Evolutionary conservation across 1,140 invertebrate species (phyloP), one percentile per base, ranked within the genome.

Genomic region (Cotesia typhae): DNA sequence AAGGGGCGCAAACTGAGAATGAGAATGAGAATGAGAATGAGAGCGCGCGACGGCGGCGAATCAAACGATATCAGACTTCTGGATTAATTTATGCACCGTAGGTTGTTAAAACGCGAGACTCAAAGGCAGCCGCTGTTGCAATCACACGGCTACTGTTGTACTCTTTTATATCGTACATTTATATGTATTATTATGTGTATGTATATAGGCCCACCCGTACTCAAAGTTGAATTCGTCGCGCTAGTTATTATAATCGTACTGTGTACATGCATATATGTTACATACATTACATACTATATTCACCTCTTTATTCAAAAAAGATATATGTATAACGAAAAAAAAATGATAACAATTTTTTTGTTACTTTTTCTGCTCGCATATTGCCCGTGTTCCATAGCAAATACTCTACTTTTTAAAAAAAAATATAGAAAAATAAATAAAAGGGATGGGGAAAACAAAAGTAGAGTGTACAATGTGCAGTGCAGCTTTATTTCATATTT

Each of bases 11-110:
- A 38, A 55, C 37, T 63, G 71, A 74, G 76, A 17, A 53, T 51
- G 67, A 28, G 76, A 17, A 53, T 51, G 67, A 28, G 76, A 17
- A 53, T 51, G 67, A 28, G 14, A 12, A 38, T 71, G 67, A 4
- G 61, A 63, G 74, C 66, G 74, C 76, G 74, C 73, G 78, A 71
- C 81, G 81, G 82, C 82, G 83, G 84, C 82, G 81, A 85, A 87
- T 87, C 84, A 85, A 87, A 85, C 85, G 81, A 85, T 85, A 86
- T 86, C 80, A 76, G 81, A 77, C 81, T 83, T 82, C 82, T 85
- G 81, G 80, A 85, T 86, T 87, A 87, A 86, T 87, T 86, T 86
- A 86, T 86, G 82, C 83, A 84, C 82, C 81, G 78, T 77, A 82
- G 83, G 83, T 82, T 83, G 83, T 86, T 87, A 84, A 85, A 87